Evolutionary conservation across 2,797 vertebrate genomes (phyloP), one percentile per base, ranked within the genome.

Genomic region (Amphiprion clarkii): DNA sequence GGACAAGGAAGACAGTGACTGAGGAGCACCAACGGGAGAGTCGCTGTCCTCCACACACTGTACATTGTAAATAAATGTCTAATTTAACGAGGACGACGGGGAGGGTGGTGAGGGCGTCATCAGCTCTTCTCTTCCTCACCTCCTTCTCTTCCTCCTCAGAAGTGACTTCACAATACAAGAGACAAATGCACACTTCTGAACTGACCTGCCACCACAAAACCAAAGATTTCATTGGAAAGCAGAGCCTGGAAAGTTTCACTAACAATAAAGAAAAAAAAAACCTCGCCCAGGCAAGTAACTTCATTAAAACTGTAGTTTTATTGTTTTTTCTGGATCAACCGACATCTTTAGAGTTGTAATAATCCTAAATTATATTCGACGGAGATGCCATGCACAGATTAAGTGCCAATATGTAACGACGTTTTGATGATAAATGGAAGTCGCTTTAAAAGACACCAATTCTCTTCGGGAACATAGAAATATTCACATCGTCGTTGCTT

Each of bases 151-250:
- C 67, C 64, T 81, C 65, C 14, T 56, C 59, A 14, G 2, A 60
- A 17, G 42, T 9, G 77, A 80, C 49, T 25, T 9, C 5, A 23
- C 23, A 61, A 53, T 44, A 60, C 75, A 71, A 59, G 42, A 70
- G 25, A 59, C 13, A 36, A 59, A 51, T 17, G 51, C 27, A 27
- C 42, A 78, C 74, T 72, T 12, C 54, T 7, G 27, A 36, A 57
- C 74, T 44, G 92, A 95, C 83, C 95, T 94, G 92, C 93, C 95
- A 90, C 95, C 94, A 91, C 93, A 96, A 97, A 87, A 96, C 97
- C 97, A 97, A 97, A 97, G 97, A 97, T 97, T 96, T 96, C 95
- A 94, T 90, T 93, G 95, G 80, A 91, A 94, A 93, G 91, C 94
- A 94, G 94, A 96, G 94, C 95, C 95, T 96, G 94, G 68, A 84